phyloP scores from a whole-genome alignment of 1,140 invertebrate genomes.

The Sipha flava region DNA sequence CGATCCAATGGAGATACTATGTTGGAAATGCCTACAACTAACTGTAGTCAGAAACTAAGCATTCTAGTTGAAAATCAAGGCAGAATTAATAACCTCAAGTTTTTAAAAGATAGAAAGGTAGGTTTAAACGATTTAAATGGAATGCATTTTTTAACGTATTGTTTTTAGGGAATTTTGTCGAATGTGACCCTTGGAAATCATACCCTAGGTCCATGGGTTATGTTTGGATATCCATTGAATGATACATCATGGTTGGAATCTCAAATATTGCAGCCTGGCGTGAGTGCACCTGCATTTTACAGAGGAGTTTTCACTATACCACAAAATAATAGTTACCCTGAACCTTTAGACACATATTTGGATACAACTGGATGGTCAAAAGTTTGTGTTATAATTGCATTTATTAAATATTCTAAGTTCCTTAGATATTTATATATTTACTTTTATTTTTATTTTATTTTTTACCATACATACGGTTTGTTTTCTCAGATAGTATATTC shows the following conservation, averaged over 20 bases:
- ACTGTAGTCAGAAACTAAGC: neutral
- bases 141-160: neutral
- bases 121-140: neutral
- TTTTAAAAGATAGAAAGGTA: slow-evolving; percentile 61
- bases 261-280: neutral
- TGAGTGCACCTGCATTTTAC: slow-evolving; percentile 12
- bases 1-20: neutral
- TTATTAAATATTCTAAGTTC: too few relatives aligned
- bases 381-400: too few relatives aligned
- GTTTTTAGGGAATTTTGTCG: slow-evolving; percentile 22
- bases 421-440: too few relatives aligned
- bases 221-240: slow-evolving; percentile 23
- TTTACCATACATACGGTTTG: too few relatives aligned
- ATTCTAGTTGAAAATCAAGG: slow-evolving; percentile 24
- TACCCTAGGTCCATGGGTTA: slow-evolving; percentile 16
- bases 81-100: slow-evolving; percentile 52
- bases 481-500: too few relatives aligned
- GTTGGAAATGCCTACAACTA: neutral
- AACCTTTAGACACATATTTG: slow-evolving; percentile 27
- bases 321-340: neutral
- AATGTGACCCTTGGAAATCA: neutral
- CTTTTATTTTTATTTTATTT: too few relatives aligned
- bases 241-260: slow-evolving; percentile 21
- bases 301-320: slow-evolving; percentile 17
- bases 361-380: slow-evolving; percentile 30